A percentile compares a stretch with the other conserved stretches of the same genome.
Evolutionary conservation across 2,113 vertebrate species (phyloP).

Genomic region (Pelusios castaneus): DNA sequence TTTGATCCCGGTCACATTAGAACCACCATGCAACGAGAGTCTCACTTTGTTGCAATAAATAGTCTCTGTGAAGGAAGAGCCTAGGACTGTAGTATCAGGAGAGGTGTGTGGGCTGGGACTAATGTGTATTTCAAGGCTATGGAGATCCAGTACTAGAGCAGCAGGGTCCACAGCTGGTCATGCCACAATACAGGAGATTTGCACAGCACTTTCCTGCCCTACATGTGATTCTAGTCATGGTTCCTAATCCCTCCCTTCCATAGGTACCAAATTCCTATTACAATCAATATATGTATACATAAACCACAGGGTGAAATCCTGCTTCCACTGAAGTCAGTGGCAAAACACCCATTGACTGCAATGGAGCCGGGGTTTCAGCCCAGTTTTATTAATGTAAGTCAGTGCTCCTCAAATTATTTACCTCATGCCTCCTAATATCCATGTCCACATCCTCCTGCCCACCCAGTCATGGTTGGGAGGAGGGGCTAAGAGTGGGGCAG

Average conservation of each 20-base stretch:
- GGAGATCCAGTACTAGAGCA: neutral
- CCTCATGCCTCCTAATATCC: too few relatives aligned
- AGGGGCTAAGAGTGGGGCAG: too few relatives aligned
- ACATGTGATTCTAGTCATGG: neutral
- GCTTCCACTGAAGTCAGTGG: neutral
- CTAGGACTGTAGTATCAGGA: neutral
- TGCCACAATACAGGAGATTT: neutral
- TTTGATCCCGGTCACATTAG: neutral
- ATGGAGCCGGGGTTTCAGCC: neutral
- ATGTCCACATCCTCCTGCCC: too few relatives aligned
- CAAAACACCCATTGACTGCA: neutral
- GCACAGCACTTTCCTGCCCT: neutral
- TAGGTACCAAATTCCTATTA: neutral
- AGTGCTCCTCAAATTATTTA: too few relatives aligned
- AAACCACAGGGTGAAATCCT: neutral
- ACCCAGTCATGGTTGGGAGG: too few relatives aligned
- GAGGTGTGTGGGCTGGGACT: neutral
- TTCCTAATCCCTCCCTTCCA: neutral
- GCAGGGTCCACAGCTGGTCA: neutral
- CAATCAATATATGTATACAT: neutral
- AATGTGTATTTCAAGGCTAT: neutral
- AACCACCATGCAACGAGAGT: neutral
- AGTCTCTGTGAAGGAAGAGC: neutral
- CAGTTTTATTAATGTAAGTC: neutral
- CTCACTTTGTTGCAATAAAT: neutral